phyloP scores from a whole-genome alignment of 1,140 invertebrate genomes.

The Propsilocerus akamusi region DNA sequence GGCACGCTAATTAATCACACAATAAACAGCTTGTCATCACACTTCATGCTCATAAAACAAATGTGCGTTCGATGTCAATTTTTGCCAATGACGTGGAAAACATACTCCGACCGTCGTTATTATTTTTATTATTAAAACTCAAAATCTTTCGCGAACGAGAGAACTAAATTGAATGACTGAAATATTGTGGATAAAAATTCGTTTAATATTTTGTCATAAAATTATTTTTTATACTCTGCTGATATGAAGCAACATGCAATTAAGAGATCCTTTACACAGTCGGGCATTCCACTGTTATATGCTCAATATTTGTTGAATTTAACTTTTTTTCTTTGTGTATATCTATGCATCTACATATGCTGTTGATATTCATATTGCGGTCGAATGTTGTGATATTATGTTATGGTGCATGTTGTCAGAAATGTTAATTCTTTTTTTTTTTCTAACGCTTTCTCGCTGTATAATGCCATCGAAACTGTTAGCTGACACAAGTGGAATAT shows the following conservation, averaged over 20 bases:
- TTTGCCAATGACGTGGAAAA: not conserved
- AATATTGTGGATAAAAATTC: not conserved
- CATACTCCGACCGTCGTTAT: too few relatives aligned
- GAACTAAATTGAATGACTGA: not conserved
- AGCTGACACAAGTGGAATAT: too few relatives aligned
- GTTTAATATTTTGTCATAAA: not conserved
- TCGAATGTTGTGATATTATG: not conserved
- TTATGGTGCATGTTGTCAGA: not conserved
- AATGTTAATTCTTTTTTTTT: not conserved
- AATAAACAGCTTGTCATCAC: too few relatives aligned
- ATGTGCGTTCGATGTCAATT: too few relatives aligned
- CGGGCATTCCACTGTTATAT: too few relatives aligned
- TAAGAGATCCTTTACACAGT: not conserved
- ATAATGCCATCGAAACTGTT: not conserved
- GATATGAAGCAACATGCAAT: slow-evolving; percentile 1
- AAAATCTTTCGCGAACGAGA: too few relatives aligned
- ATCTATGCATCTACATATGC: not conserved
- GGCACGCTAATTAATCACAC: too few relatives aligned
- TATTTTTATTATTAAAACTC: too few relatives aligned
- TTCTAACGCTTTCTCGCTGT: not conserved
- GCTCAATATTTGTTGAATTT: not conserved
- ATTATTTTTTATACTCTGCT: not conserved
- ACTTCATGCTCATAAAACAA: too few relatives aligned
- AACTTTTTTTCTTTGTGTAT: not conserved
- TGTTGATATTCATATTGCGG: not conserved